Conservation (phyloP, 2,113 vertebrate species). For the Phylloscopus trochilus region DNA sequence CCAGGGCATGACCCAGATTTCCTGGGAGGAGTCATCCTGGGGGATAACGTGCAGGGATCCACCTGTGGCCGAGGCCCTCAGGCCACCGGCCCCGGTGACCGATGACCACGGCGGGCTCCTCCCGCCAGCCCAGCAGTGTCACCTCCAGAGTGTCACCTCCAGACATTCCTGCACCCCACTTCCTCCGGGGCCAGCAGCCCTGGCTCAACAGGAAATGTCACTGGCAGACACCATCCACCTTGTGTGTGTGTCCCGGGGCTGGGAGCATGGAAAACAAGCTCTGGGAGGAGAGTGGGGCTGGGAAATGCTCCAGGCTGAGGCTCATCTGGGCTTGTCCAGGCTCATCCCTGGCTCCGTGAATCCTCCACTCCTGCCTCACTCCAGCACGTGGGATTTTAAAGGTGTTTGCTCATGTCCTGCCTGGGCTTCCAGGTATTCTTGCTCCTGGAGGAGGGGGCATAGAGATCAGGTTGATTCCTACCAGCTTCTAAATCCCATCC, state of each 20-base stretch:
- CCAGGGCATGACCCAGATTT: background rate
- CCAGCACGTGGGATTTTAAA: background rate
- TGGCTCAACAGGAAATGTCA: conserved; percentile 30
- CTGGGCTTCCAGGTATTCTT: background rate
- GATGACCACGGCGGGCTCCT: background rate
- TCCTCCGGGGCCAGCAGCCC: background rate
- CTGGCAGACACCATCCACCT: background rate
- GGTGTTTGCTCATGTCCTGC: background rate
- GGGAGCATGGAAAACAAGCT: conserved; percentile 3
- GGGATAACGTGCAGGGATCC: background rate
- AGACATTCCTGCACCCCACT: conserved; percentile 36
- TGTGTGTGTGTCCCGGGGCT: background rate
- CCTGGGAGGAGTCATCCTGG: background rate
- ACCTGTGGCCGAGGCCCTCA: background rate
- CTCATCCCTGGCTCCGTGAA: background rate
- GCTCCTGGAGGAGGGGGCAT: background rate
- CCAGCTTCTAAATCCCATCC: background rate
- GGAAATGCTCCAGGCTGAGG: background rate
- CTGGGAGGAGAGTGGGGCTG: background rate
- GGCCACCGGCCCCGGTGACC: background rate
- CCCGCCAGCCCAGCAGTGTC: background rate
- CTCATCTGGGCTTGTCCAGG: background rate
- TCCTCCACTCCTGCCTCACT: background rate
- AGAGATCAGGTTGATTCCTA: background rate
- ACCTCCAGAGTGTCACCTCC: background rate